These are phyloP conservation scores for Zenarchopterus dispar DNA, from an alignment of 2,797 vertebrate species.

Conservation along the genomic window DNA sequence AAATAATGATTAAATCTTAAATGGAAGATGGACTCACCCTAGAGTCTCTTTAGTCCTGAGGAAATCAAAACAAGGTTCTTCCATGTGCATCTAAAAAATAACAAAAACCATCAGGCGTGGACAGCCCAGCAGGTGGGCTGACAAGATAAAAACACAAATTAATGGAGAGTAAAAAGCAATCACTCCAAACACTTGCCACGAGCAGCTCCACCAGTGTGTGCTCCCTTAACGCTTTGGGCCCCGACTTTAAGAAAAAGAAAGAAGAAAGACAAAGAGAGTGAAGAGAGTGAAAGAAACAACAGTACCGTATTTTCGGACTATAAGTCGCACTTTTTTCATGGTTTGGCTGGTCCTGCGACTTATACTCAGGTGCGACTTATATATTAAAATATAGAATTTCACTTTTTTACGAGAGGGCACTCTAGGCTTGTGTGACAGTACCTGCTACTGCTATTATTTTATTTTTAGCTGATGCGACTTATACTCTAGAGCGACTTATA, in stretches of 20 bases:
- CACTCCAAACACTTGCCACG: conserved; percentile 85
- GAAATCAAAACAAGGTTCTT: conserved; percentile 97
- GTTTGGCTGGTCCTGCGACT: too few species aligned
- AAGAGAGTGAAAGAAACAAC: neutral
- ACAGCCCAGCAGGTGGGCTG: neutral
- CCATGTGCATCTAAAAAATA: conserved; percentile 93
- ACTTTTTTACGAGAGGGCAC: too few species aligned
- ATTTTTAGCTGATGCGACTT: too few species aligned
- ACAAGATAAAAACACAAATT: conserved; percentile 14
- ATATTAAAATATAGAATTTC: too few species aligned
- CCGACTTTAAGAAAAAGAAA: conserved; percentile 82
- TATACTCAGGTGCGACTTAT: too few species aligned
- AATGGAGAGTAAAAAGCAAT: conserved; percentile 5
- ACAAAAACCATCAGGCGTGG: neutral
- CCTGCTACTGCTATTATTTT: too few species aligned
- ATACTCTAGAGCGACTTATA: too few species aligned
- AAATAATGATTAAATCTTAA: neutral
- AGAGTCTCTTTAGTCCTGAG: conserved; percentile 97
- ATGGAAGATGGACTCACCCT: conserved; percentile 75
- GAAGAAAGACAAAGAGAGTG: neutral
- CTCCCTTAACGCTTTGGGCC: conserved; percentile 87
- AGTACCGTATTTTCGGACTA: too few species aligned
- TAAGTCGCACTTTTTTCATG: too few species aligned
- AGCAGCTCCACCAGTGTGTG: conserved; percentile 95
- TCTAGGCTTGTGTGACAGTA: too few species aligned